Evolutionary conservation across 2,797 vertebrate genomes (phyloP).

Genomic region (Myripristis jacobus): DNA sequence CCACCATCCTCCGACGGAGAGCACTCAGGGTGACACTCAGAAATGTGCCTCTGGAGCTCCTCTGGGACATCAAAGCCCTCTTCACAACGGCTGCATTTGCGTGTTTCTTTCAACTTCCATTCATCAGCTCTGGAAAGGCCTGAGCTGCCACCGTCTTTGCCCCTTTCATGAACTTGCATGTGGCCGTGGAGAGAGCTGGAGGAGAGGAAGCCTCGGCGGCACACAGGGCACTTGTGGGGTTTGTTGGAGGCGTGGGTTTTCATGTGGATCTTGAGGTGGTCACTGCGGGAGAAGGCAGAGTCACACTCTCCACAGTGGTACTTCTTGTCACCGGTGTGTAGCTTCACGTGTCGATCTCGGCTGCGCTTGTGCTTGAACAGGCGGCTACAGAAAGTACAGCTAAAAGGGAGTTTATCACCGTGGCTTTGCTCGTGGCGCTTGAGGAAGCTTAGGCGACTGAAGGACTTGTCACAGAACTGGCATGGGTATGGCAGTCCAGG

Average conservation of each 20-base stretch:
- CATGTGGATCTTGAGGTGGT: constrained; percentile 99
- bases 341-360: constrained; percentile 97
- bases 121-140: constrained; percentile 90
- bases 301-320: constrained; percentile 99
- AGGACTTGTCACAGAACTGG: constrained; percentile 99
- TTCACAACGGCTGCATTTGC: constrained; percentile 97
- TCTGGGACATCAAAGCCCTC: constrained; percentile 98
- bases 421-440: constrained; percentile 99
- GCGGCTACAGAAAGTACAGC: constrained; percentile 97
- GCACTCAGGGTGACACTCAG: constrained; percentile 97
- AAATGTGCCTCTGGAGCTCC: constrained; percentile 97
- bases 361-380: constrained; percentile 99
- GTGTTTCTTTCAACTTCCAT: constrained; percentile 97
- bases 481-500: constrained; percentile 96
- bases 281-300: constrained; percentile 96
- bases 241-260: constrained; percentile 99
- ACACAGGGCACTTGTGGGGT: constrained; percentile 99
- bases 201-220: constrained; percentile 95
- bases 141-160: constrained; percentile 91
- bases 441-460: constrained; percentile 98
- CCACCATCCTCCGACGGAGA: constrained; percentile 92
- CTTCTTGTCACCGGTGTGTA: constrained; percentile 98
- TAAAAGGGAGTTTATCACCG: constrained; percentile 98
- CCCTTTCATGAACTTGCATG: constrained; percentile 98
- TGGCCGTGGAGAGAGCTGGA: constrained; percentile 97